phyloP scores from a whole-genome alignment of 2,113 vertebrate genomes.

The Neofelis nebulosa region DNA sequence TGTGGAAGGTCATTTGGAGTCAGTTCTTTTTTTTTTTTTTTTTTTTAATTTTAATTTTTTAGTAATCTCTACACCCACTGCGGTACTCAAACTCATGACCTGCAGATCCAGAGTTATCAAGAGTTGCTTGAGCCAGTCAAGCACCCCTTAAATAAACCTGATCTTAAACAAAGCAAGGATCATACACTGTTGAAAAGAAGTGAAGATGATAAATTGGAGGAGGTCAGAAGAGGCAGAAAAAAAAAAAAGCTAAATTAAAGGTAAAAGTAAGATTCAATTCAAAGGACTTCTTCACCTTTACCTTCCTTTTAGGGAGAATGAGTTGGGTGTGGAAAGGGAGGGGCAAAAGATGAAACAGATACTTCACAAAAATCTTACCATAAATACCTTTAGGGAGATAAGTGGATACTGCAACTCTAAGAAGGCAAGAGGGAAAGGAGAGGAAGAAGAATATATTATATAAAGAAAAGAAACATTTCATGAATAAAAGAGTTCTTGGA shows the following conservation, averaged over 20 bases:
- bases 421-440: not conserved
- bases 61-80: not conserved
- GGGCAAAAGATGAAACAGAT: not conserved
- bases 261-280: not conserved
- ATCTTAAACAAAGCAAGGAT: not conserved
- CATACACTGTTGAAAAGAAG: not conserved
- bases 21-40: not conserved
- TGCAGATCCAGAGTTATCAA: not conserved
- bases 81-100: not conserved
- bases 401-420: not conserved
- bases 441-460: not conserved
- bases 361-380: not conserved
- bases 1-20: not conserved
- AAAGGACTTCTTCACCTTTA: not conserved
- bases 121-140: too few relatives aligned
- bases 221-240: not conserved
- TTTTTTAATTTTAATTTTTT: not conserved
- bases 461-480: not conserved
- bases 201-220: not conserved
- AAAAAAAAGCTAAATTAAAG: not conserved
- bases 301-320: not conserved
- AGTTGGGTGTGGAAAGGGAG: not conserved
- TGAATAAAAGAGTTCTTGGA: not conserved
- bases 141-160: not conserved
- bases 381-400: not conserved